phyloP scores from a whole-genome alignment of 2,888 invertebrate species.

The Lasius fuliginosus region DNA sequence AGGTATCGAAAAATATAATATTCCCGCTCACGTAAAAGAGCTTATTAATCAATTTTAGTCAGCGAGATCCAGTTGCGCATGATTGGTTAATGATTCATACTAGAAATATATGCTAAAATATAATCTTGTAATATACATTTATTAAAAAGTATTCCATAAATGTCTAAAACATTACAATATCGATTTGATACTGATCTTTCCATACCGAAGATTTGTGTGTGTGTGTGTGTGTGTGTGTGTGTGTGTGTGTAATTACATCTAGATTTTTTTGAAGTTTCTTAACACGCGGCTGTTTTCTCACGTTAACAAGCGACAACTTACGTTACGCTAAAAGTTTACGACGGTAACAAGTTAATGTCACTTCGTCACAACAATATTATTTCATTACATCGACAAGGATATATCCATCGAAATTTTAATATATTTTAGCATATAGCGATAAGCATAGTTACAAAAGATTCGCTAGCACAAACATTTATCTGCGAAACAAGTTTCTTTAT shows the following conservation, averaged over 20 bases:
- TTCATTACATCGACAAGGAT: slow-evolving; percentile 18
- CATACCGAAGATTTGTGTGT: neutral
- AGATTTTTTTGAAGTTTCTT: slow-evolving; percentile 2
- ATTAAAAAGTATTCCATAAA: neutral
- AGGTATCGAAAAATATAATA: slow-evolving; percentile 37
- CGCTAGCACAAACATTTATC: neutral
- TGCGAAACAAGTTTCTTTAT: neutral
- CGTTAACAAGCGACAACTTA: slow-evolving; percentile 20
- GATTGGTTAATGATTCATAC: slow-evolving; percentile 35
- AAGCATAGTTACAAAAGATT: neutral
- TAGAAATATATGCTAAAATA: slow-evolving; percentile 3
- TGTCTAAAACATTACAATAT: neutral
- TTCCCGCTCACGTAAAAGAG: slow-evolving; percentile 22
- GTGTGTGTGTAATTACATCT: neutral
- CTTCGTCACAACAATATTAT: neutral
- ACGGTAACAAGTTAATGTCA: slow-evolving; percentile 23
- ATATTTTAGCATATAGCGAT: neutral
- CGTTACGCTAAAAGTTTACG: slow-evolving; percentile 2
- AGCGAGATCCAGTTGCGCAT: slow-evolving; percentile 1
- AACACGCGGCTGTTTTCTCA: neutral
- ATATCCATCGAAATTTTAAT: neutral
- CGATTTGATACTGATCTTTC: neutral
- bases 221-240: neutral
- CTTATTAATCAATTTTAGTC: slow-evolving; percentile 46
- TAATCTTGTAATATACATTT: neutral